Base-by-base conservation (phyloP, 2,113 vertebrate species). In the Rhea americana region DNA sequence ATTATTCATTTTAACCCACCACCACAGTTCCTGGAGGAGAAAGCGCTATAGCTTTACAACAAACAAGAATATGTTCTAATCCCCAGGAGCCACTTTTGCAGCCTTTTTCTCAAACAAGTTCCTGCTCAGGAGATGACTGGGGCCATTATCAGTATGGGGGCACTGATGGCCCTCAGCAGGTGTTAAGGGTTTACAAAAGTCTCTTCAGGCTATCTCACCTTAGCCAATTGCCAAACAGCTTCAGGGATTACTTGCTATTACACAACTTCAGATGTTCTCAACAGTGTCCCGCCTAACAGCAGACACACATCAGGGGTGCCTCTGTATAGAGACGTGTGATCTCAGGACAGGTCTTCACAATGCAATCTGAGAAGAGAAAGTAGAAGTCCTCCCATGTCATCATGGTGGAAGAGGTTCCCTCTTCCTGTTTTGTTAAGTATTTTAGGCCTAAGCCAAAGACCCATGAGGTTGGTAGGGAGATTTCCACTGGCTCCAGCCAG, bases 1-100 rank as follows among this genome's bases (percentile, higher is more conserved):
- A 43, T 75, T 72, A 72, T 87, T 88, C 80, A 83, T 87, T 61
- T 93, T 81, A 79, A 93, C 87, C 68, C 35, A 35, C 62, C 76
- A 43, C 58, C 70, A 16, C 2, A 3, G 83, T 67, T 88, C 68
- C 66, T 5, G 4, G 75, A 84, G 53, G 62, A 66, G 62, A 72
- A 62, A 84, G 51, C 6, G 2, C 56, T 51, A 39, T 48, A 75
- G 22, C 26, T 86, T 61, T 35, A 67, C 51, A 61, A 43, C 61
- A 39, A n/a, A 14, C 35, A 37, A 53, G 56, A 91, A 37, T 7
- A 4, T 0, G 28, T 81, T 32, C 17, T 68, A 25, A 19, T 72
- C 53, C 43, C 19, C 62, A 41, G 68, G 35, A 55, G 43, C 59
- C 66, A 13, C 28, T n/a, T 59, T 32, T 24, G 56, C 56, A 76